Base-by-base conservation (phyloP, 2,113 vertebrate genomes). In the Chrysochloris asiatica region DNA sequence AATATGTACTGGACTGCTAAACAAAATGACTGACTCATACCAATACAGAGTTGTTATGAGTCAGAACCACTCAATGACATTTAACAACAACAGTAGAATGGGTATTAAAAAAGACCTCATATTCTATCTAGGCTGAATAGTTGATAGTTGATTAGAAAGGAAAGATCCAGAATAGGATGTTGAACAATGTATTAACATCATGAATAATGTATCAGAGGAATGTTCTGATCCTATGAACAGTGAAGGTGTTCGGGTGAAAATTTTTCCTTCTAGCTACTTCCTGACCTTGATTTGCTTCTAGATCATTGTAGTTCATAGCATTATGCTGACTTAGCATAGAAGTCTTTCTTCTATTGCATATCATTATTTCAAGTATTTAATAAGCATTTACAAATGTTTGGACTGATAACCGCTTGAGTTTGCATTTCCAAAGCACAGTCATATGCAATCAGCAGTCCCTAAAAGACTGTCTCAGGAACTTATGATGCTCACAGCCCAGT, bases 311-410 rank as follows among this genome's bases (percentile, higher is more conserved):
- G 16, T 24, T 89, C 61, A 30, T 11, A 72, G 56, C 6, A 16
- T 26, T 88, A 7, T 88, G 77, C 71, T 92, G 88, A 90, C 48
- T 94, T 82, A 78, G 61, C 75, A 56, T 10, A 41, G 36, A 80
- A 28, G n/a, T 56, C 36, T 72, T 81, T 86, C 50, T 54, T 75
- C 36, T 94, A n/a, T 78, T 90, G 30, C 43, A 78, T 89, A 72
- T 47, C 61, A 93, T 90, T 95, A 79, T 82, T 94, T 91, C 36
- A 77, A 90, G 56, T 73, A 67, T 86, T 79, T 83, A 28, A 17
- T 93, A 82, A 91, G 33, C 12, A 48, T 93, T 91, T 92, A 80
- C 38, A 81, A 87, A 85, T 93, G 52, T 92, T 96, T 94, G 59
- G n/a, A n/a, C 26, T 12, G 3, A 50, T 94, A 87, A 36, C 54